A percentile compares a stretch with the other conserved stretches of the same genome.
Conservation (phyloP, 2,888 invertebrate genomes). For the Strigamia transsilvanica region DNA sequence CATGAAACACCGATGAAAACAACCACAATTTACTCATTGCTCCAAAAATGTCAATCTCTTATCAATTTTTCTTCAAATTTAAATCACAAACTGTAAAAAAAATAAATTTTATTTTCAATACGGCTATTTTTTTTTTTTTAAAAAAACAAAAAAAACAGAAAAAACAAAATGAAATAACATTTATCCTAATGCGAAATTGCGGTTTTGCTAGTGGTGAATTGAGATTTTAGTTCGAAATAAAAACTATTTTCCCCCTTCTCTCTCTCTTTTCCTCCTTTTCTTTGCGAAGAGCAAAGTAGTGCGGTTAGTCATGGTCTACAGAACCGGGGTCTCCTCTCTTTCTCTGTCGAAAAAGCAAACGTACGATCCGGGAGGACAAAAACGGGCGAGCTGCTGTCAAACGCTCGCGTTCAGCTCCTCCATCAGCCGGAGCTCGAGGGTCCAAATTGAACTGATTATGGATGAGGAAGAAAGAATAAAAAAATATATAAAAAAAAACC, state of each 20-base stretch:
- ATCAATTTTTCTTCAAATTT: not conserved
- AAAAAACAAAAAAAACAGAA: not conserved
- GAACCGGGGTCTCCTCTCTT: constrained; percentile 35
- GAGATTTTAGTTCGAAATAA: not conserved
- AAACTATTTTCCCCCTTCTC: not conserved
- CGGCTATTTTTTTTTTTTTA: too few relatives aligned
- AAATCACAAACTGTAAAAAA: not conserved
- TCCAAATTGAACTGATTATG: constrained; percentile 38
- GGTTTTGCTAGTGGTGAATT: constrained; percentile 21
- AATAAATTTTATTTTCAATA: not conserved
- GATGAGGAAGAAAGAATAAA: constrained; percentile 29
- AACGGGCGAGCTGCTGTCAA: constrained; percentile 38
- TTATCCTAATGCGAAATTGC: not conserved
- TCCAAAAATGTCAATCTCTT: too few relatives aligned
- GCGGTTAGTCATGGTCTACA: constrained; percentile 38
- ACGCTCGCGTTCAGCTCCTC: constrained; percentile 34
- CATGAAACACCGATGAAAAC: too few relatives aligned
- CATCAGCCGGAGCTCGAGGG: constrained; percentile 38
- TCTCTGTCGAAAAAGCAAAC: constrained; percentile 35
- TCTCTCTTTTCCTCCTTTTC: not conserved
- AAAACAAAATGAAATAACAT: not conserved
- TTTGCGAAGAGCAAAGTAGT: constrained; percentile 33
- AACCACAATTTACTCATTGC: too few relatives aligned
- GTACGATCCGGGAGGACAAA: constrained; percentile 30
- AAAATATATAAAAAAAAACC: constrained; percentile 3